Evolutionary conservation across 2,113 vertebrate species (phyloP).

Genomic region (Chelonoidis abingdonii): DNA sequence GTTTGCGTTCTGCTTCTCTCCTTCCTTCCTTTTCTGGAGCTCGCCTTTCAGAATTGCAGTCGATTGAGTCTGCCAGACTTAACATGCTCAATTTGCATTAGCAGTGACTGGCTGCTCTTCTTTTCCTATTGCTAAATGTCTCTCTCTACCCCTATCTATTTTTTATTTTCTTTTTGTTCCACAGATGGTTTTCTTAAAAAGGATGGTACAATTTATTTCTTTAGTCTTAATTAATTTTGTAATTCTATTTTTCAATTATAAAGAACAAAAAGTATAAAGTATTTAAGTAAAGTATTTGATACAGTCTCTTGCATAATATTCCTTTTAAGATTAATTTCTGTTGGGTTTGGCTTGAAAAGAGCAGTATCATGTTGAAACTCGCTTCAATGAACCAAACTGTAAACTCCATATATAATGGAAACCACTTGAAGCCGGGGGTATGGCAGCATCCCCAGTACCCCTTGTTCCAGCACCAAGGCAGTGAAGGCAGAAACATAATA

Average conservation of each 20-base stretch:
- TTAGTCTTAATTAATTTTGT: not conserved
- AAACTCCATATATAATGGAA: too few species aligned
- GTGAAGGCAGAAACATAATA: not conserved
- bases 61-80: not conserved
- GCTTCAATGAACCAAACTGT: not conserved
- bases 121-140: not conserved
- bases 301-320: not conserved
- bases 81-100: not conserved
- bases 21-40: too few species aligned
- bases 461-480: too few species aligned
- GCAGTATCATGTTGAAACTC: not conserved
- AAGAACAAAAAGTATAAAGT: not conserved
- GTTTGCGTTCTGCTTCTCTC: too few species aligned
- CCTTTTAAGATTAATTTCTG: not conserved
- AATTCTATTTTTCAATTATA: not conserved
- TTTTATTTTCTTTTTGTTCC: not conserved
- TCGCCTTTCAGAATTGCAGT: not conserved
- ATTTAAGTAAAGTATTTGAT: fast-evolving
- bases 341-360: not conserved
- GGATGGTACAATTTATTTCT: not conserved
- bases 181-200: not conserved
- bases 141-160: too few species aligned
- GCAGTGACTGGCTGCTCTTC: not conserved
- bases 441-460: too few species aligned
- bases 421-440: too few species aligned